A percentile compares a stretch with the other conserved stretches of the same genome.
Conservation (phyloP, 2,113 vertebrate species). For the Atherinomorus stipes region DNA sequence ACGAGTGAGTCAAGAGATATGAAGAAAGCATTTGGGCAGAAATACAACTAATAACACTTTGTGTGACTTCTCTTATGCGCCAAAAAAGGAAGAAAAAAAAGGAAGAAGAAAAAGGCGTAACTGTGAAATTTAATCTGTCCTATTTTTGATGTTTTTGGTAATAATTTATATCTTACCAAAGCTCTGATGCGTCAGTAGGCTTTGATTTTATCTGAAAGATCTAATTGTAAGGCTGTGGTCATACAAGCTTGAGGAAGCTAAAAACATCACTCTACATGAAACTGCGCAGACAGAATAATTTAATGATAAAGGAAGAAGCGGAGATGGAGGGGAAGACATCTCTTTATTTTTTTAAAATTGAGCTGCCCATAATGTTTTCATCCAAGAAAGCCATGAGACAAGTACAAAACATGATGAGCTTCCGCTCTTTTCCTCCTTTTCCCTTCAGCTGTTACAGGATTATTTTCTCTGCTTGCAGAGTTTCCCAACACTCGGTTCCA, state of each 20-base stretch:
- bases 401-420: constrained; percentile 4
- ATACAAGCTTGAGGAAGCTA: constrained; percentile 57
- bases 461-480: constrained; percentile 13
- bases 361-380: constrained; percentile 30
- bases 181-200: constrained; percentile 41
- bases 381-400: constrained; percentile 22
- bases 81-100: not conserved
- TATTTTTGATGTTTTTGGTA: constrained; percentile 59
- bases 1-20: constrained; percentile 38
- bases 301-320: constrained; percentile 38
- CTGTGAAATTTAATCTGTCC: constrained; percentile 66
- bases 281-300: constrained; percentile 41
- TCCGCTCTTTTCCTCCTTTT: not conserved
- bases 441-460: not conserved
- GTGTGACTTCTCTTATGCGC: constrained; percentile 28
- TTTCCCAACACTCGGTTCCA: constrained; percentile 16
- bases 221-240: constrained; percentile 62
- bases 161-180: constrained; percentile 60
- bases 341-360: constrained; percentile 19
- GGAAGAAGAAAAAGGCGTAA: constrained; percentile 22
- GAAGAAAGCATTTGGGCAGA: constrained; percentile 29
- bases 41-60: constrained; percentile 33
- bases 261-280: constrained; percentile 55
- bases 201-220: constrained; percentile 67
- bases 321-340: not conserved